Base-by-base conservation (phyloP, 1,140 invertebrate genomes). In the Drosophila nigromelanica region DNA sequence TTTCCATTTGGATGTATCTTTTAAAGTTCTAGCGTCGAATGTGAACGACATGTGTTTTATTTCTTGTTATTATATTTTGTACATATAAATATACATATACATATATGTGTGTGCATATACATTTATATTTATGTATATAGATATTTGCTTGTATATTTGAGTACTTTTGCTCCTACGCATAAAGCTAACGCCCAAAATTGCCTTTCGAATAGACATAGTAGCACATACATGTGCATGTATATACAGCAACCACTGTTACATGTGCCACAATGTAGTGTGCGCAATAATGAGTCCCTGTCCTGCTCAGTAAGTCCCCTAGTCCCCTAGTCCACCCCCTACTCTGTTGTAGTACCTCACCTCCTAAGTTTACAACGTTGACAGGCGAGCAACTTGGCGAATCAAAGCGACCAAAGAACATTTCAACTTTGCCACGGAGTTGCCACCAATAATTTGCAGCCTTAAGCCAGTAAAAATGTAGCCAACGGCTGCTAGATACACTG, bases 341-440 rank as follows among this genome's bases (percentile, higher is more conserved):
- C 24, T 4, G 12, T 4, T 35, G 14, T 52, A 35, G 14, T 52
- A 35, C 18, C 18, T 18, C 18, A n/a, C 7, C 27, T 27, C 30
- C 63, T 62, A 68, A 82, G 80, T 83, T 76, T 78, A 68, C 71
- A 77, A 75, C n/a, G n/a, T n/a, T n/a, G n/a, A n/a, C n/a, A n/a
- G n/a, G n/a, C 80, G 37, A 24, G 4, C 50, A 12, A 35, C 8
- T 33, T 35, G 30, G 30, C 14, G 50, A 35, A n/a, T 30, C 42
- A 14, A 33, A 56, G 51, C 5, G 5, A 27, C 55, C 55, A 35
- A 39, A 73, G 24, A 48, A 48, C 45, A 48, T n/a, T n/a, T n/a
- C n/a, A n/a, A n/a, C n/a, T n/a, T n/a, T n/a, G n/a, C n/a, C n/a
- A n/a, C n/a, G n/a, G n/a, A n/a, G n/a, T n/a, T n/a, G n/a, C n/a